phyloP scores from a whole-genome alignment of 2,888 invertebrate genomes.

The Thelaira solivaga region DNA sequence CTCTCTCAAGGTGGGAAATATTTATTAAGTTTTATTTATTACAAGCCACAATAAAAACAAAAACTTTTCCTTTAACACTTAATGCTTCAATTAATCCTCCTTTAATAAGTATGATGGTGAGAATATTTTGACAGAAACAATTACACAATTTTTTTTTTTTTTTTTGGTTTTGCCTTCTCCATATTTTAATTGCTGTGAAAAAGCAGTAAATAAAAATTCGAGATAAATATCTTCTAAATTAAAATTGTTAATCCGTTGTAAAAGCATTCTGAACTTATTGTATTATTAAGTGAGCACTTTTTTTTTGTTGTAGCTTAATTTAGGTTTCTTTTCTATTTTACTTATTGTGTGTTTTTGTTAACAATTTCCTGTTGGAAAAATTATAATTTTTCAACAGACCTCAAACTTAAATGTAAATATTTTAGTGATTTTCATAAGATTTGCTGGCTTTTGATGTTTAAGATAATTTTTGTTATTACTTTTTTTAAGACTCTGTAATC shows the following conservation, averaged over 20 bases:
- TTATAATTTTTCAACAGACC: slow-evolving; percentile 9
- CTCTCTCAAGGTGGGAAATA: too few relatives aligned
- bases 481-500: slow-evolving; percentile 56
- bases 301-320: too few relatives aligned
- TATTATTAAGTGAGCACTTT: too few relatives aligned
- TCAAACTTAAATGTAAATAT: background rate
- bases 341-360: background rate
- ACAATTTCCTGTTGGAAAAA: slow-evolving; percentile 43
- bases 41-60: too few relatives aligned
- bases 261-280: too few relatives aligned
- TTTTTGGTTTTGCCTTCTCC: background rate
- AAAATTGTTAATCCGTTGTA: too few relatives aligned
- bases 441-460: slow-evolving; percentile 26
- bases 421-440: slow-evolving; percentile 1
- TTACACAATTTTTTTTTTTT: too few relatives aligned
- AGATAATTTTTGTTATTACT: slow-evolving; percentile 57
- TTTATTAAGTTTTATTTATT: too few relatives aligned
- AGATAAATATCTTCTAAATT: background rate
- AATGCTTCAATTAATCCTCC: too few relatives aligned
- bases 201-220: background rate
- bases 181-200: background rate
- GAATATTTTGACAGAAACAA: background rate
- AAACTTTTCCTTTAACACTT: too few relatives aligned
- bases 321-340: background rate
- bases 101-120: too few relatives aligned